Evolutionary conservation across 2,888 invertebrate species (phyloP), one percentile per base, ranked within the genome.

Genomic region (Cryptocephalus primarius): DNA sequence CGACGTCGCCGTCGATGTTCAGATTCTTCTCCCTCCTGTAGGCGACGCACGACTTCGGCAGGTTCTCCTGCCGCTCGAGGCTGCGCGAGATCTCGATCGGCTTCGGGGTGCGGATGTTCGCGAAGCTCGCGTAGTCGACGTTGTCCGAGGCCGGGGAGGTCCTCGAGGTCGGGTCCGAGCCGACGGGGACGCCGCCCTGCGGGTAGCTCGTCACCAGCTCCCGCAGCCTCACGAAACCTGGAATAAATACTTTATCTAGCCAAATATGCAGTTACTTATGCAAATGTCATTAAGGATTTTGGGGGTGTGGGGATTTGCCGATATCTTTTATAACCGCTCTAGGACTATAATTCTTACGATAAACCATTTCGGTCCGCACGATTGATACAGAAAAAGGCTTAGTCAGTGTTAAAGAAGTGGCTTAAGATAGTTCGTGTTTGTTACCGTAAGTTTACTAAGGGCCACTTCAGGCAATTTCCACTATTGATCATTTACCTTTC

Each of bases 141-240:
- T 44, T 46, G 40, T 55, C 55, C 1, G 55, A 55, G 39, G 55
- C 55, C 1, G 48, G 48, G 8, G 55, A 52, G 14, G 53, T 51
- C 36, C 52, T 52, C 9, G 55, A 50, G 1, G 51, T 48, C 3
- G 51, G 39, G 34, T 55, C 50, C 9, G 45, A 39, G 8, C 44
- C 34, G 12, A 51, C 10, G 1, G 52, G 50, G 4, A 53, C 39
- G 31, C 48, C 47, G 2, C 11, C 36, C n/a, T 8, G 46, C 3
- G 12, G 34, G 10, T 33, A 11, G 32, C n/a, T 38, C 9, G 39
- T 11, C 39, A 44, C 50, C 1, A 51, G 31, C 40, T 53, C 49
- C 40, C 46, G 48, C n/a, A 59, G 44, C 56, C 76, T 76, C 1
- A 79, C 72, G 54, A 72, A 82, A 38, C 82, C 82, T 82, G 65